Base-by-base conservation (phyloP, 1,140 invertebrate species). In the Caerostris darwini region DNA sequence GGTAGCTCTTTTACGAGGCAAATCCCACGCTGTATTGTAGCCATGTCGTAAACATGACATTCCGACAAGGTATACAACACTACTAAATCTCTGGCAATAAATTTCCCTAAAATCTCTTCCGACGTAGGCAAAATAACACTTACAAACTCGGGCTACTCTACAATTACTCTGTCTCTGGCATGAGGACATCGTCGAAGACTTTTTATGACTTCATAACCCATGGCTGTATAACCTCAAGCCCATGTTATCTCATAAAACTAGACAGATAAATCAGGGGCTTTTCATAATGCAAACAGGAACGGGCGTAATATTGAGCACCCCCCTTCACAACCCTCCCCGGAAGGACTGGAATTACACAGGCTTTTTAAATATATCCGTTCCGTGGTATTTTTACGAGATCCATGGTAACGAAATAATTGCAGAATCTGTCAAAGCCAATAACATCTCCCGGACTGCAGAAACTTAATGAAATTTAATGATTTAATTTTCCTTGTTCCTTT, bases 221-320 rank as follows among this genome's bases (percentile, higher is more conserved):
- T n/a, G 69, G 7, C 17, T 12, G 69, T 50, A 50, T 50, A 71
- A 71, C 69, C 69, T 71, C 69, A 50, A 71, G 69, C 69, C 69
- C 69, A 10, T 71, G 69, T 71, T 71, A 71, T 50, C 69, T 71
- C 69, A 34, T 71, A 50, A 50, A 71, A 71, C 67, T 34, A 54
- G 81, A 83, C 81, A 83, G 81, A 83, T 54, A 83, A 83, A 83
- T 83, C 81, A 57, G 56, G 3, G n/a, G 81, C 56, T 83, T 83
- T 57, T 83, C 81, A 57, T 71, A 71, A 71, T 34, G 34, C 69
- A 71, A 10, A 71, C 69, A 71, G 34, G 34, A 71, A 50, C 34
- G 69, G 69, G 12, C 69, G 69, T 71, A 71, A 71, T 71, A 34
- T 34, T 12, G 34, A 3, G 69, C 12, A 8, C 7, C 0, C 61